These are phyloP conservation scores for Nematolebias whitei DNA, from an alignment of 2,113 vertebrate species.

Conservation along the genomic window DNA sequence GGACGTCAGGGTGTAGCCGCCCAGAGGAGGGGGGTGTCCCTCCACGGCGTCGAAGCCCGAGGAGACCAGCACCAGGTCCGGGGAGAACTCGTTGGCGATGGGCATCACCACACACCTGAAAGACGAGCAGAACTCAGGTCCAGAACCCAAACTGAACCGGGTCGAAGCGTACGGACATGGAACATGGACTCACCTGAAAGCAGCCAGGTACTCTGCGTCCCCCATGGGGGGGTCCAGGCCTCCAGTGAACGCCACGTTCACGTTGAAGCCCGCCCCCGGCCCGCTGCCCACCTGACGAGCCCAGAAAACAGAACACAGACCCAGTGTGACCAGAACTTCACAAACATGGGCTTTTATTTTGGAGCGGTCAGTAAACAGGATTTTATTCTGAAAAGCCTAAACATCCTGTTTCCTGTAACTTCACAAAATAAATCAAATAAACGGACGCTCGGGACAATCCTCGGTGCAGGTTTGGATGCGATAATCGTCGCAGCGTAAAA, in stretches of 20 bases:
- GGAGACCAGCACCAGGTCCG: constrained; percentile 93
- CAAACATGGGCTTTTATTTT: too few species aligned
- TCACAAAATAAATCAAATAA: too few species aligned
- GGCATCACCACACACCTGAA: constrained; percentile 95
- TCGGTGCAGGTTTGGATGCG: too few species aligned
- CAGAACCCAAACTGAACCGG: not conserved
- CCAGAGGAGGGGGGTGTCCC: constrained; percentile 91
- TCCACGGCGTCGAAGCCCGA: constrained; percentile 96
- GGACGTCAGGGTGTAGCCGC: constrained; percentile 92
- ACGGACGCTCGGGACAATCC: too few species aligned
- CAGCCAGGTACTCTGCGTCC: constrained; percentile 91
- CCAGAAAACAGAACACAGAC: not conserved
- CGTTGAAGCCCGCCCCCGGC: constrained; percentile 91
- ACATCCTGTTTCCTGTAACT: too few species aligned
- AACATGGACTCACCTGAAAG: constrained; percentile 98
- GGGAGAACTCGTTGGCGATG: constrained; percentile 93
- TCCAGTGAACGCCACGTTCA: constrained; percentile 95
- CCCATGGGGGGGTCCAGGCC: constrained; percentile 95
- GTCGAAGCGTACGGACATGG: too few species aligned
- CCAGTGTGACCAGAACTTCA: too few species aligned
- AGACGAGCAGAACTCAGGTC: not conserved
- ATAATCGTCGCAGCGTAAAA: too few species aligned
- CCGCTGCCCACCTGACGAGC: constrained; percentile 90
- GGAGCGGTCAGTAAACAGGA: too few species aligned
- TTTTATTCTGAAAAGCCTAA: too few species aligned